Percentiles rank a stretch among this genome's conserved stretches.
Evolutionary conservation across 2,888 invertebrate genomes (phyloP).

Genomic region (Dorcus parallelipipedus): DNA sequence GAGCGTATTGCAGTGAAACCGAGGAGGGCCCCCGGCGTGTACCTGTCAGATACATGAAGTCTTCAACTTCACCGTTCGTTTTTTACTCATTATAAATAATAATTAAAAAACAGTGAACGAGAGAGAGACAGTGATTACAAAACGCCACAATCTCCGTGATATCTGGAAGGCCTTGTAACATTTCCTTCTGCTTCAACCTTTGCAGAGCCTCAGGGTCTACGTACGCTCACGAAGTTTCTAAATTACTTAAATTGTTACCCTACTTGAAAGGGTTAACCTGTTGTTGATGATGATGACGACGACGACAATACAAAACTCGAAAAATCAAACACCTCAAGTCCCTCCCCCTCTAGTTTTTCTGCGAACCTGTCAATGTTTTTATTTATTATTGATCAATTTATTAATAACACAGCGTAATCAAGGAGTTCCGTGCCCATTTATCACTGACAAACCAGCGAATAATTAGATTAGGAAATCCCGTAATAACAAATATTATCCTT

Average conservation of each 20-base stretch:
- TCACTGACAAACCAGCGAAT: too few species aligned
- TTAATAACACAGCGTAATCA: too few species aligned
- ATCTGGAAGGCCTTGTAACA: slow-evolving; percentile 53
- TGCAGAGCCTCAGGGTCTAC: slow-evolving; percentile 39
- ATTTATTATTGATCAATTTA: neutral
- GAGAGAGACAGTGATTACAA: slow-evolving; percentile 34
- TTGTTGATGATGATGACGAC: too few species aligned
- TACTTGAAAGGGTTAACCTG: too few species aligned
- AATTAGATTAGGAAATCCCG: too few species aligned
- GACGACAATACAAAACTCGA: too few species aligned
- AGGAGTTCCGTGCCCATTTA: too few species aligned
- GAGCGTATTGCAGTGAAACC: slow-evolving; percentile 28
- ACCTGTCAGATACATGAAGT: slow-evolving; percentile 48
- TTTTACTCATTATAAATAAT: slow-evolving; percentile 48
- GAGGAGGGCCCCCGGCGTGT: slow-evolving; percentile 35
- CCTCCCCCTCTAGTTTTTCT: too few species aligned
- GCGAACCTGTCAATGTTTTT: neutral
- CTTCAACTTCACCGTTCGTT: slow-evolving; percentile 41
- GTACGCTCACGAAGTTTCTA: neutral
- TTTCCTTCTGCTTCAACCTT: slow-evolving; percentile 47
- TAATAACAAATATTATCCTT: too few species aligned
- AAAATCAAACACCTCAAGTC: too few species aligned
- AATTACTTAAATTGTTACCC: too few species aligned
- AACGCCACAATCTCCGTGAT: slow-evolving; percentile 48
- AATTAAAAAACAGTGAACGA: slow-evolving; percentile 33